Percentiles rank a stretch among this genome's conserved stretches.
Evolutionary conservation across 2,797 vertebrate genomes (phyloP).

Genomic region (Myoxocephalus aenaeus): DNA sequence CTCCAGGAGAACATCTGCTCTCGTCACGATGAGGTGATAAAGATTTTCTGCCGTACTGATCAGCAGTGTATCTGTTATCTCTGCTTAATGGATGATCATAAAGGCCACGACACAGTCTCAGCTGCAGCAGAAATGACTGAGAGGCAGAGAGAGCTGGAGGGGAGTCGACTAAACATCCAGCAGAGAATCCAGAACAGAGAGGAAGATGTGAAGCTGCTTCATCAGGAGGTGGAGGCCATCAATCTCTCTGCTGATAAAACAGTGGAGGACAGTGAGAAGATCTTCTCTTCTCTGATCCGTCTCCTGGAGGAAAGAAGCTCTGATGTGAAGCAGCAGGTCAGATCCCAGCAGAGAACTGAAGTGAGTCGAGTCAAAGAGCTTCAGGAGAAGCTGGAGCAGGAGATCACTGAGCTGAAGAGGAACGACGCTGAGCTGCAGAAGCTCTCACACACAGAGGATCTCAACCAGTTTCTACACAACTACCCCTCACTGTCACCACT

Average conservation of each 20-base stretch:
- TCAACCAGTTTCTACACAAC: too few relatives aligned
- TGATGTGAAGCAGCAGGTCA: neutral
- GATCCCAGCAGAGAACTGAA: neutral
- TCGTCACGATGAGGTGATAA: neutral
- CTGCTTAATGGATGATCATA: neutral
- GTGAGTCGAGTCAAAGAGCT: neutral
- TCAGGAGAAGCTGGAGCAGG: neutral
- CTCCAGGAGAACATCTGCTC: constrained; percentile 2
- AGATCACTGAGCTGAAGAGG: neutral
- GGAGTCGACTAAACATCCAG: neutral
- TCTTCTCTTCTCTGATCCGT: neutral
- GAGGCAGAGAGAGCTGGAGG: neutral
- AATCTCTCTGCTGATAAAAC: too few relatives aligned
- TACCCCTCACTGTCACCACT: too few relatives aligned
- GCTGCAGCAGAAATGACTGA: neutral
- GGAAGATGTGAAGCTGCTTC: neutral
- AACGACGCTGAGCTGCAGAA: neutral
- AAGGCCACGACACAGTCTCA: neutral
- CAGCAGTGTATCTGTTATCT: neutral
- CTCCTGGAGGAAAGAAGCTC: neutral
- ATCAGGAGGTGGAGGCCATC: neutral
- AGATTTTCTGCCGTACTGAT: neutral
- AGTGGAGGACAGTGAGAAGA: neutral
- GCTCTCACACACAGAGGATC: neutral
- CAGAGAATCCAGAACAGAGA: neutral